A percentile compares a stretch with the other conserved stretches of the same genome.
Evolutionary conservation across 2,113 vertebrate species (phyloP).

Genomic region (Rhinolophus sinicus): DNA sequence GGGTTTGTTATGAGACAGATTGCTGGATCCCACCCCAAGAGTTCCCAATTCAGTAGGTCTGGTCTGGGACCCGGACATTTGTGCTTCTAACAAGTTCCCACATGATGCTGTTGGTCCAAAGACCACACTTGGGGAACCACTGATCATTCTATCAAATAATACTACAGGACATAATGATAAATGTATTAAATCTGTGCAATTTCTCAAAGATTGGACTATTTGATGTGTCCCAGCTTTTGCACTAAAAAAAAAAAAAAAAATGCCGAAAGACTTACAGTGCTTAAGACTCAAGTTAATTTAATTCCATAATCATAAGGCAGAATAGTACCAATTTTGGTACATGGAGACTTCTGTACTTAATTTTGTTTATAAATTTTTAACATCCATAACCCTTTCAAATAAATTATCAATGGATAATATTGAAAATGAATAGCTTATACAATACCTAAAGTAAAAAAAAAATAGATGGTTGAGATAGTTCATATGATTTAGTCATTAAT

Average conservation of each 20-base stretch:
- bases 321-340: slow-evolving; percentile 48
- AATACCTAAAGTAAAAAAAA: slow-evolving; percentile 34
- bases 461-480: background rate
- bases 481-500: background rate
- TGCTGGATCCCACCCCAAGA: background rate
- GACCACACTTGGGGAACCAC: background rate
- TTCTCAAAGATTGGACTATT: slow-evolving; percentile 32
- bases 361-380: slow-evolving; percentile 44
- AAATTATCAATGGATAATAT: background rate
- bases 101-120: background rate
- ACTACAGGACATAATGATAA: background rate
- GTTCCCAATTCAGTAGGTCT: background rate
- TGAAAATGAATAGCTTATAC: background rate
- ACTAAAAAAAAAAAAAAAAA: slow-evolving; percentile 50
- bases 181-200: background rate
- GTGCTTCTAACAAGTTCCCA: background rate
- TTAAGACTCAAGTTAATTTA: slow-evolving; percentile 80
- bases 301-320: slow-evolving; percentile 69
- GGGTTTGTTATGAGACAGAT: background rate
- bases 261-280: slow-evolving; percentile 69
- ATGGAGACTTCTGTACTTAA: slow-evolving; percentile 73
- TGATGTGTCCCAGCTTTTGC: slow-evolving; percentile 54
- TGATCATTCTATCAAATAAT: background rate
- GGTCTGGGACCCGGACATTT: background rate
- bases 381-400: background rate